Conservation (phyloP, 2,888 invertebrate genomes). For the Lottia gigantea region DNA sequence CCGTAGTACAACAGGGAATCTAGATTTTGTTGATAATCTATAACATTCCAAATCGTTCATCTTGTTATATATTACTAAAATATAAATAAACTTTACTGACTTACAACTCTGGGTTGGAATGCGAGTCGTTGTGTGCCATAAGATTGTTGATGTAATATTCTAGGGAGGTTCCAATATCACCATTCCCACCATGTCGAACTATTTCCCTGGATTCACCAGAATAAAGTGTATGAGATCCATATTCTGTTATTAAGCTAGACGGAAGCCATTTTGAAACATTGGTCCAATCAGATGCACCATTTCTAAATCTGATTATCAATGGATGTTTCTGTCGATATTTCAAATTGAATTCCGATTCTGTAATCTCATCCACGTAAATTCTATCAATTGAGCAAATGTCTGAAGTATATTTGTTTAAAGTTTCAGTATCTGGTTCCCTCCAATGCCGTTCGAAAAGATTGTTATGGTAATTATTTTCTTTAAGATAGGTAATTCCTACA, state of each 20-base stretch:
- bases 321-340: constrained; percentile 53
- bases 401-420: constrained; percentile 33
- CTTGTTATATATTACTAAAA: too few relatives aligned
- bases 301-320: constrained; percentile 50
- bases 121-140: constrained; percentile 23
- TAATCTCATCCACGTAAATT: constrained; percentile 37
- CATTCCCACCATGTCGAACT: constrained; percentile 56
- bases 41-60: too few relatives aligned
- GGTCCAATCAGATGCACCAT: constrained; percentile 58
- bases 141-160: constrained; percentile 44
- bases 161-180: constrained; percentile 47
- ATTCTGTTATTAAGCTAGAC: constrained; percentile 40
- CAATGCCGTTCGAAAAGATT: constrained; percentile 35
- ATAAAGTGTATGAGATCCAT: constrained; percentile 50
- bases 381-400: constrained; percentile 49
- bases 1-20: too few relatives aligned
- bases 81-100: too few relatives aligned
- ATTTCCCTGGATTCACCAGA: constrained; percentile 58
- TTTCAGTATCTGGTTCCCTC: constrained; percentile 39
- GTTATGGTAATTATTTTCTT: background rate
- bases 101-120: too few relatives aligned
- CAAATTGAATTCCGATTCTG: constrained; percentile 46
- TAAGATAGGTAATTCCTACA: background rate
- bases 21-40: too few relatives aligned
- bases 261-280: constrained; percentile 49